Base-by-base conservation (phyloP, 2,797 vertebrate species). In the Macropodus opercularis region DNA sequence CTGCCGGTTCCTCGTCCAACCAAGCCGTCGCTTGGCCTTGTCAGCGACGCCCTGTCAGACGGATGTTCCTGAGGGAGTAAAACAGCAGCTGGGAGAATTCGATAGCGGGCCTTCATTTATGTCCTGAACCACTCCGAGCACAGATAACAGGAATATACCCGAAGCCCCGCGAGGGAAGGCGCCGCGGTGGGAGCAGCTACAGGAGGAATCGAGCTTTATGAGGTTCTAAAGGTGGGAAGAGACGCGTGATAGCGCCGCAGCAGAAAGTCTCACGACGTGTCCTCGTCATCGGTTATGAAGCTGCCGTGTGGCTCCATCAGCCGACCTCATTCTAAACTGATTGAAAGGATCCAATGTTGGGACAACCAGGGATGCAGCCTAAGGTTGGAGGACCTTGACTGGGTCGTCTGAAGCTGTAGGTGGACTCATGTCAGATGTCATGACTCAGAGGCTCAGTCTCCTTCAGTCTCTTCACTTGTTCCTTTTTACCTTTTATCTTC, bases 11-110 rank as follows among this genome's bases (percentile, higher is more conserved):
- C 59, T 71, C 55, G 64, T 63, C 15, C 12, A 23, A 38, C 38
- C 7, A 14, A 36, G 29, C 55, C 54, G 2, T 54, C 63, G 23
- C 27, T 55, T 75, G 40, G 70, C 17, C 68, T 59, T 73, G 72
- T 66, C 79, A 74, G 63, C 70, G 58, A 50, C 64, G 78, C 72
- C 81, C 74, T 73, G 59, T 83, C 75, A 58, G 73, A 67, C 52
- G 6, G 18, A 63, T 11, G 32, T 54, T 46, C 77, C 43, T 67
- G 47, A 61, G 39, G 21, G 18, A 51, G 59, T 21, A n/a, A 64
- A 59, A 47, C 12, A 13, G 34, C 46, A 2, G 23, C 29, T 17
- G 48, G 42, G 26, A 12, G 14, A 46, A 41, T 79, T 34, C 27
- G 32, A 63, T 27, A 41, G 61, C 0, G n/a, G 22, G 17, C 41